These are phyloP conservation scores for Pristionchus entomophagus DNA, from an alignment of 2,888 invertebrate species.

Conservation along the genomic window DNA sequence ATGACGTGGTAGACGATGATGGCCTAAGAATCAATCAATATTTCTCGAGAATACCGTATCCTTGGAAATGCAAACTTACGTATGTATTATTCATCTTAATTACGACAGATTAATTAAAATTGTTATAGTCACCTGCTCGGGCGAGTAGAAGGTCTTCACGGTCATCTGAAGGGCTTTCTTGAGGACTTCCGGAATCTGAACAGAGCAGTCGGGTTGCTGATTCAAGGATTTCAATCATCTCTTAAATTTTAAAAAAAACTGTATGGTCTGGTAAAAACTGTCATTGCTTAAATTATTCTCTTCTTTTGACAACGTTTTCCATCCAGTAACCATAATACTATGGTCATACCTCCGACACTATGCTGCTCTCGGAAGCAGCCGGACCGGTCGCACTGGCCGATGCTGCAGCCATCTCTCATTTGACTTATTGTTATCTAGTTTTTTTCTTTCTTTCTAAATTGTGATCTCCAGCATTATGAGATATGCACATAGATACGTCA, in stretches of 20 bases:
- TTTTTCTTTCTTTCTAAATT: too few species aligned
- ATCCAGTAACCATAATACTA: too few species aligned
- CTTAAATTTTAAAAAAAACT: too few species aligned
- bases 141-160: constrained; percentile 63
- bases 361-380: neutral
- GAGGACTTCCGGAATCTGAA: constrained; percentile 59
- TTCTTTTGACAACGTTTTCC: too few species aligned
- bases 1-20: constrained; percentile 73
- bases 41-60: too few species aligned
- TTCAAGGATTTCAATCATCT: too few species aligned
- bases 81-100: too few species aligned
- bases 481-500: neutral
- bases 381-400: neutral
- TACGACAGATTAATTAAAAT: neutral
- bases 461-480: too few species aligned
- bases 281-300: too few species aligned
- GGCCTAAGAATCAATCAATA: too few species aligned
- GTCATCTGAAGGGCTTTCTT: constrained; percentile 58
- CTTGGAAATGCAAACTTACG: too few species aligned
- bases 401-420: constrained; percentile 2
- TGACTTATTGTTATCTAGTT: neutral
- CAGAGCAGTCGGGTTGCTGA: neutral
- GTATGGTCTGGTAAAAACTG: too few species aligned
- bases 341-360: neutral
- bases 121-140: constrained; percentile 33